These are phyloP conservation scores for Spodoptera littoralis DNA, from an alignment of 2,888 invertebrate species.

Conservation along the genomic window DNA sequence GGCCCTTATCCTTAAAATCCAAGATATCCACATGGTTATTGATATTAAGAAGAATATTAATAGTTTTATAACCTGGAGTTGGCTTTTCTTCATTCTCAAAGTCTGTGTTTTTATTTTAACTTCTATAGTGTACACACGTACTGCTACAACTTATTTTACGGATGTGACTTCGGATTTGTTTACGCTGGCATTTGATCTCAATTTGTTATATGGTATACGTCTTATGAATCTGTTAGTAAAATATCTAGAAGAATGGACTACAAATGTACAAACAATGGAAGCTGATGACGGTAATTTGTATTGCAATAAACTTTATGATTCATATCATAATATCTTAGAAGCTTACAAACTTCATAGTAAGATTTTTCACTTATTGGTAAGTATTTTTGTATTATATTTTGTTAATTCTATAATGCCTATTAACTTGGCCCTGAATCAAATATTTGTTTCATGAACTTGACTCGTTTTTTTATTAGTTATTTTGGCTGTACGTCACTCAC, in stretches of 20 bases:
- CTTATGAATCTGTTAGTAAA: neutral
- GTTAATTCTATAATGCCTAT: too few relatives aligned
- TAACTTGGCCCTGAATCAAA: too few relatives aligned
- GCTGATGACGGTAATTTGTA: neutral
- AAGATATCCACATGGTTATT: neutral
- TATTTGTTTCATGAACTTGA: too few relatives aligned
- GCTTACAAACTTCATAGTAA: neutral
- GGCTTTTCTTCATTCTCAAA: neutral
- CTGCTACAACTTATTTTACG: neutral
- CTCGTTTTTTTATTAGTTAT: too few relatives aligned
- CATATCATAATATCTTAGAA: constrained; percentile 1
- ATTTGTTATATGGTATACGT: neutral
- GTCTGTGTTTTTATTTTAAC: too few relatives aligned
- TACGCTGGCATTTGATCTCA: neutral
- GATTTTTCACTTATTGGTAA: constrained; percentile 1
- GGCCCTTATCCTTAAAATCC: constrained; percentile 1
- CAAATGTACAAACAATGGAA: neutral
- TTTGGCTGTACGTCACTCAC: too few relatives aligned
- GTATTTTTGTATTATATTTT: neutral
- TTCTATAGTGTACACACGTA: neutral
- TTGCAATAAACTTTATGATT: neutral
- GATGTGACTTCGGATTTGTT: neutral
- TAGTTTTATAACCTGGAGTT: neutral
- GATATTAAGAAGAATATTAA: neutral
- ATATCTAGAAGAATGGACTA: constrained; percentile 1